Base-by-base conservation (phyloP, 2,113 vertebrate species). In the Opisthocomus hoazin region DNA sequence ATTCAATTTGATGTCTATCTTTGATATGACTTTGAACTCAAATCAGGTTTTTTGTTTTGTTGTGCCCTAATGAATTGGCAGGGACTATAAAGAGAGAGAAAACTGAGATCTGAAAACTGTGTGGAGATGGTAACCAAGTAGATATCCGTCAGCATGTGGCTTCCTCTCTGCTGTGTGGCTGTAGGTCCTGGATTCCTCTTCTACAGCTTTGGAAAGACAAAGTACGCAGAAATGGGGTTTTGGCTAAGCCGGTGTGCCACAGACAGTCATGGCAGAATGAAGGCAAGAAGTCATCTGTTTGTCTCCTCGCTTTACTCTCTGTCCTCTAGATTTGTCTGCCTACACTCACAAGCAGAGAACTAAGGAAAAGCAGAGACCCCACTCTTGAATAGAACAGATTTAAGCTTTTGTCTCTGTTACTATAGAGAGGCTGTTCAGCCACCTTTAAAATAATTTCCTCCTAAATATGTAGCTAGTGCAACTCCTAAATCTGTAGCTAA, bases 361-460 rank as follows among this genome's bases (percentile, higher is more conserved):
- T 80, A 75, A 60, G 77, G 92, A 93, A 93, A 94, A 29, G 30
- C 86, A 92, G 84, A 94, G 41, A 69, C 50, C 24, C 34, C 29
- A n/a, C 23, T 87, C 45, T n/a, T 20, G 20, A 64, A 19, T 29
- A 89, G 36, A 93, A 84, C 83, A 93, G 86, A 94, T 82, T 92
- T 92, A 57, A 54, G 57, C 23, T 90, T 64, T 93, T 79, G 73
- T 57, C 9, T 76, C 61, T 93, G 83, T 84, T 93, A 81, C 76
- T 96, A 93, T 85, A 94, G 69, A 92, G 56, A 93, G 54, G 27
- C 41, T 93, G 60, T 70, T 94, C 77, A 87, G 57, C 61, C 77
- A 92, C 77, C 92, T 94, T 96, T 68, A 80, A 94, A 92, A 92
- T 79, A 41, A 46, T 82, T 69, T 81, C 91, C 20, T 92, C 86